These are phyloP conservation scores for Eutrigla gurnardus DNA, from an alignment of 2,797 vertebrate genomes.

Conservation along the genomic window DNA sequence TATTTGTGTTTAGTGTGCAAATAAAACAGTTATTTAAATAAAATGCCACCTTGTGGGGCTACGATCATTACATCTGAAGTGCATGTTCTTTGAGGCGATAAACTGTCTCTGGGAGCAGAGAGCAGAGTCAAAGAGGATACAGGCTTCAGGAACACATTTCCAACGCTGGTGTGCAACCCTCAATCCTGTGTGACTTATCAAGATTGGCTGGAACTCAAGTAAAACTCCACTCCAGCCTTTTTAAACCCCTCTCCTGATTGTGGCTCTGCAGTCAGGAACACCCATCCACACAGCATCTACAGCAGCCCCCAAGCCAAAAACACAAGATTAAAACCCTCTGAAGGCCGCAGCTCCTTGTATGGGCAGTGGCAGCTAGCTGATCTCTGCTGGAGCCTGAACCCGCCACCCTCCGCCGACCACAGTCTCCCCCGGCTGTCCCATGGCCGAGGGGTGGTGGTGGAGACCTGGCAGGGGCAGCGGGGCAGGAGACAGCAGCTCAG, in stretches of 20 bases:
- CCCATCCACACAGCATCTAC: conserved; percentile 29
- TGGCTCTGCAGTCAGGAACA: conserved; percentile 43
- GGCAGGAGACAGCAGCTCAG: conserved; percentile 58
- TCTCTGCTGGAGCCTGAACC: conserved; percentile 61
- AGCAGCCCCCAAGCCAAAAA: conserved; percentile 48
- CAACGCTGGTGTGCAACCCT: conserved; percentile 37
- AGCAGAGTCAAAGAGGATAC: conserved; percentile 6
- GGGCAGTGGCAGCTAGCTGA: conserved; percentile 63
- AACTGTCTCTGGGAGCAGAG: background rate
- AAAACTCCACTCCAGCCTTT: conserved; percentile 43
- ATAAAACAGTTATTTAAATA: background rate
- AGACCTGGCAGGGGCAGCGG: conserved; percentile 42
- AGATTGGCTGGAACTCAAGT: conserved; percentile 71
- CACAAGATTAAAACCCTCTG: conserved; percentile 65
- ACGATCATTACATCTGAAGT: too few relatives aligned
- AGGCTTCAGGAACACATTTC: conserved; percentile 48
- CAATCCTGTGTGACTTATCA: conserved; percentile 65
- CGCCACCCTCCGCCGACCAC: conserved; percentile 43
- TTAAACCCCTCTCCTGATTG: conserved; percentile 54
- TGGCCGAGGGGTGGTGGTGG: conserved; percentile 5
- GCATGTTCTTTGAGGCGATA: background rate
- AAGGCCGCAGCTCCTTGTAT: conserved; percentile 71
- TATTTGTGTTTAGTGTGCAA: background rate
- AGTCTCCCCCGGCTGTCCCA: conserved; percentile 30
- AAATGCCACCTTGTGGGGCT: background rate